Evolutionary conservation across 2,797 vertebrate genomes (phyloP).

Genomic region (Borostomias antarcticus): DNA sequence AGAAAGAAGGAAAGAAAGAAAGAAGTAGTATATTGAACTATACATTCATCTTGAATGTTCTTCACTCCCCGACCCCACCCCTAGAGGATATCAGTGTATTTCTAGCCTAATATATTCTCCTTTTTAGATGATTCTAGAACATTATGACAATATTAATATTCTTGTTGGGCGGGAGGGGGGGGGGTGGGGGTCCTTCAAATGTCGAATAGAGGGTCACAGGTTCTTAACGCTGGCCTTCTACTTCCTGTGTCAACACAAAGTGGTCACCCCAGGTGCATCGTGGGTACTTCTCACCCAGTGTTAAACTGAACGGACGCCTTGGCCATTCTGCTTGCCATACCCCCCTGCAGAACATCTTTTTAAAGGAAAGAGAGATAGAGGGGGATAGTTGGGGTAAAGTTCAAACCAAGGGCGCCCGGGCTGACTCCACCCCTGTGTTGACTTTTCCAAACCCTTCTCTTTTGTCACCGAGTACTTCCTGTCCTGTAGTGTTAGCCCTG

Average conservation of each 20-base stretch:
- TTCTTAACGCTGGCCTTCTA: slow-evolving; percentile 5
- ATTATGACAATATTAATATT: slow-evolving; percentile 50
- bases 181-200: slow-evolving; percentile 16
- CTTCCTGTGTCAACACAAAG: slow-evolving; percentile 1
- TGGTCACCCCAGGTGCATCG: background rate
- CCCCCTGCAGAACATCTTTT: slow-evolving; percentile 29
- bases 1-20: no score
- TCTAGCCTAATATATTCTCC: slow-evolving; percentile 58
- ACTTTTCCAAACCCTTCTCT: slow-evolving; percentile 39
- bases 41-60: no score
- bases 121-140: slow-evolving; percentile 55
- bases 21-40: no score
- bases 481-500: slow-evolving; percentile 67
- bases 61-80: slow-evolving; percentile 41
- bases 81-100: slow-evolving; percentile 66
- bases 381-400: slow-evolving; percentile 26
- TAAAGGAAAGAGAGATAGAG: background rate
- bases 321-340: slow-evolving; percentile 10
- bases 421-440: slow-evolving; percentile 49
- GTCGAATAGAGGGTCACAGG: slow-evolving; percentile 22
- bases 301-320: background rate
- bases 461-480: slow-evolving; percentile 51
- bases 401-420: slow-evolving; percentile 39
- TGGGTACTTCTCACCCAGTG: background rate
- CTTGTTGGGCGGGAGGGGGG: slow-evolving; percentile 46